Percentiles rank a stretch among this genome's conserved stretches.
Conservation (phyloP, 2,113 vertebrate species). For the Macquaria ambigua region DNA sequence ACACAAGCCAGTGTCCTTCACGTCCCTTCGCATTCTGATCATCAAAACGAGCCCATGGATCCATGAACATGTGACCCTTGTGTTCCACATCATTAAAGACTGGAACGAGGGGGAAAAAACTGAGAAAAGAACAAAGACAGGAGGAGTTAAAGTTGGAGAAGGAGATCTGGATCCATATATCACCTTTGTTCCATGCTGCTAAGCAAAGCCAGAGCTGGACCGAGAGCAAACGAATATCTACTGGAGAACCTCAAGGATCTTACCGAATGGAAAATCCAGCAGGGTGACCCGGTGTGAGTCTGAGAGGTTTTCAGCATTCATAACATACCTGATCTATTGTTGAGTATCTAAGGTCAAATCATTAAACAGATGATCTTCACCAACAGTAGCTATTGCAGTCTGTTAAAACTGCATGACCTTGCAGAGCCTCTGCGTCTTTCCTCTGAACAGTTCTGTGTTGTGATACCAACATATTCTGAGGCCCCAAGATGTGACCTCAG, state of each 20-base stretch:
- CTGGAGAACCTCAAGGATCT: conserved; percentile 45
- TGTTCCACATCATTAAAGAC: conserved; percentile 50
- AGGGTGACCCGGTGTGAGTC: conserved; percentile 16
- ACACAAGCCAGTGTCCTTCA: conserved; percentile 8
- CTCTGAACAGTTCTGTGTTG: conserved; percentile 14
- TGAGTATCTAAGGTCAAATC: conserved; percentile 45
- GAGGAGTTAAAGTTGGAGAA: conserved; percentile 20
- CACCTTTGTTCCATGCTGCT: conserved; percentile 45
- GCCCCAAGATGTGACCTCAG: conserved; percentile 27
- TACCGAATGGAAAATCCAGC: conserved; percentile 60
- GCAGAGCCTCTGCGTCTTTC: conserved; percentile 1
- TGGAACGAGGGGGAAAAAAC: background rate
- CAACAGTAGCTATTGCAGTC: conserved; percentile 3
- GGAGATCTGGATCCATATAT: conserved; percentile 60
- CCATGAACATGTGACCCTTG: conserved; percentile 45
- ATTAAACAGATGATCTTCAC: conserved; percentile 38
- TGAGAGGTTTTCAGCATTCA: conserved; percentile 42
- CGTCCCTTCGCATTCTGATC: conserved; percentile 25
- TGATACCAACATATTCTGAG: background rate
- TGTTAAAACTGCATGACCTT: conserved; percentile 31
- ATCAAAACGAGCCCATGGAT: conserved; percentile 29
- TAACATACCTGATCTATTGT: conserved; percentile 34
- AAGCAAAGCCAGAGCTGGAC: conserved; percentile 53
- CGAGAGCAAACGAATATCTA: conserved; percentile 34
- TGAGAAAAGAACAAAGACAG: conserved; percentile 25